Base-by-base conservation (phyloP, 1,140 invertebrate genomes). In the Zaprionus tsacasi region DNA sequence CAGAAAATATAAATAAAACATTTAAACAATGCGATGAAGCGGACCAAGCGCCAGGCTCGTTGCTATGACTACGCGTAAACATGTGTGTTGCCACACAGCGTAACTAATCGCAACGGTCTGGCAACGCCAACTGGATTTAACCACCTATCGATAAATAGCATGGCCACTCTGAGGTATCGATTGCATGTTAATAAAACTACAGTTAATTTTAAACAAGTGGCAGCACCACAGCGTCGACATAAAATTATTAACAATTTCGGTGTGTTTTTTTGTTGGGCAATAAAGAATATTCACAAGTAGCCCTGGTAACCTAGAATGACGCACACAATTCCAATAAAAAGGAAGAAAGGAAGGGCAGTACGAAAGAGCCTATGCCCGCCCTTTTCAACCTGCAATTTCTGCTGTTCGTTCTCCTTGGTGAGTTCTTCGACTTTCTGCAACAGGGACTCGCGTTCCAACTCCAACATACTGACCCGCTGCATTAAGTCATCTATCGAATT, bases 401-500 rank as follows among this genome's bases (percentile, higher is more conserved):
- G 10, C 21, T 61, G 25, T 11, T 65, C 54, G 10, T 76, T 54
- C 13, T 36, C 45, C 4, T 57, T 66, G 4, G 25, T 40, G 2
- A 82, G 35, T 0, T 6, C 11, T 1, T 63, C 48, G 10, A 86
- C 17, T 40, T 86, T 38, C 12, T 65, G 27, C 52, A 50, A 36
- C 3, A 86, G 38, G 0, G 13, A 5, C 7, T 27, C 10, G 13
- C 66, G 61, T 25, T 86, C 69, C 0, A 70, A 52, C 33, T 86
- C 71, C 48, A 87, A 35, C 6, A 52, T 11, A 21, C 43, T 60
- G 8, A 85, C 60, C 25, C 70, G 45, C 15, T 70, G 65, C 5
- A 67, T 4, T 2, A 79, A 21, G 12, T 59, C 66, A 11, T 50
- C 64, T 15, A 56, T 1, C 0, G 65, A 50, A 38, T 75, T 66